Percentiles rank a stretch among this genome's conserved stretches.
Evolutionary conservation across 2,797 vertebrate genomes (phyloP).

Genomic region (Adrianichthys oophorus): DNA sequence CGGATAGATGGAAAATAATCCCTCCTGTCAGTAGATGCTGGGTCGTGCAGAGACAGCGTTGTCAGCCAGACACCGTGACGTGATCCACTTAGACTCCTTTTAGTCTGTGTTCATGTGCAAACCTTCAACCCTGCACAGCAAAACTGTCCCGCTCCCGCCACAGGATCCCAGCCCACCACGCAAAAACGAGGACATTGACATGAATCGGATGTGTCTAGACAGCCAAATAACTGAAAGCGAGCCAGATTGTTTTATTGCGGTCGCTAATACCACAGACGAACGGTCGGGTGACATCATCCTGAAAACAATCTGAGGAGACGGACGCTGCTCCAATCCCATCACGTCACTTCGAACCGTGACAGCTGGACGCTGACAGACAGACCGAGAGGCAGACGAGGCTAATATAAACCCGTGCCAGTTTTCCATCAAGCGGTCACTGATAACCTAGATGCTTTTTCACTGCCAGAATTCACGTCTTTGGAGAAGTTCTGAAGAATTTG

Average conservation of each 20-base stretch:
- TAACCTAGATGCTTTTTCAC: conserved; percentile 47
- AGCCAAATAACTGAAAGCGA: conserved; percentile 15
- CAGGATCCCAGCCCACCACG: not conserved
- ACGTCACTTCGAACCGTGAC: conserved; percentile 54
- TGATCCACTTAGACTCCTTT: conserved; percentile 12
- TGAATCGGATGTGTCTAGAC: conserved; percentile 33
- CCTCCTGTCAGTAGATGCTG: conserved; percentile 12
- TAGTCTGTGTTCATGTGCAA: conserved; percentile 4
- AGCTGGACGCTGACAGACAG: conserved; percentile 54
- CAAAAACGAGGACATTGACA: not conserved
- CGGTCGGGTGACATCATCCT: conserved; percentile 65
- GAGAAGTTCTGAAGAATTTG: too few species aligned
- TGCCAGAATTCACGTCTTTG: conserved; percentile 21
- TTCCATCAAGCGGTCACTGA: conserved; percentile 56
- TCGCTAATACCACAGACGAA: conserved; percentile 40
- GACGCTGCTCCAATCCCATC: conserved; percentile 50
- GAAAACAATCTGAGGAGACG: conserved; percentile 41
- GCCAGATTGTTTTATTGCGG: conserved; percentile 44
- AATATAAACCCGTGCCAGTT: conserved; percentile 59
- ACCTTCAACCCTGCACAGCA: not conserved
- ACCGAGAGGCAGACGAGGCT: conserved; percentile 43
- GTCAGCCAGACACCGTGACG: conserved; percentile 1
- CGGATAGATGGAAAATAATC: conserved; percentile 25
- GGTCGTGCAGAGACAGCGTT: conserved; percentile 18
- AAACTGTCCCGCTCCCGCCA: not conserved